Evolutionary conservation across 1,140 invertebrate species (phyloP), one percentile per base, ranked within the genome.

Genomic region (Idris sp.): DNA sequence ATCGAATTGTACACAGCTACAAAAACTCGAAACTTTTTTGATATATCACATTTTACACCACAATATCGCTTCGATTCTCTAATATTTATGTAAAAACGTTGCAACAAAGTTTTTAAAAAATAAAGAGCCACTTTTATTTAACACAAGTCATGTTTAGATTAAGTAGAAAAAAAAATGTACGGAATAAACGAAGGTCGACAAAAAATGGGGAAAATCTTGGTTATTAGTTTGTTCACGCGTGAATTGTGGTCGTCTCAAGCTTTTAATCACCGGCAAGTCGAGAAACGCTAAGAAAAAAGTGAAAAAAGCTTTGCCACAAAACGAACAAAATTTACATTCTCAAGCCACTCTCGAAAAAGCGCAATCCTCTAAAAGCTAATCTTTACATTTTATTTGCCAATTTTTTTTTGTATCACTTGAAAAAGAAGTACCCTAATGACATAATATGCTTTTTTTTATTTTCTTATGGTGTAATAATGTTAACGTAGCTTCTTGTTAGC

Each of bases 251-350:
- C 36, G 74, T 64, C 71, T 79, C 56, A 54, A 84, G 81, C 82
- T 82, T 84, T 84, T 83, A 84, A 85, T 84, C 84, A 84, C 78
- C 71, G 46, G 49, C 53, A 78, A 78, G 77, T 79, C 62, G 35
- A 76, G 64, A 77, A 75, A 53, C 41, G 53, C 38, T 19, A 54
- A 74, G 58, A 74, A 43, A 64, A 54, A 62, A 59, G 22, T 59
- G 31, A 64, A 44, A 61, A 73, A 44, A 54, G 22, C 51, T 2
- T 40, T 54, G 54, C 38, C 14, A 25, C 40, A 26, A 28, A 68
- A 49, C 28, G 19, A 41, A 14, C 28, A 22, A 51, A 74, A 74
- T 69, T 74, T 74, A 38, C 64, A 64, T 74, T 49, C 16, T 41
- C 41, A 58, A 51, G 22, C 56, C 30, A 54, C 54, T n/a, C n/a